Evolutionary conservation across 2,113 vertebrate genomes (phyloP), one percentile per base, ranked within the genome.

Genomic region (Zosterops japonicus): DNA sequence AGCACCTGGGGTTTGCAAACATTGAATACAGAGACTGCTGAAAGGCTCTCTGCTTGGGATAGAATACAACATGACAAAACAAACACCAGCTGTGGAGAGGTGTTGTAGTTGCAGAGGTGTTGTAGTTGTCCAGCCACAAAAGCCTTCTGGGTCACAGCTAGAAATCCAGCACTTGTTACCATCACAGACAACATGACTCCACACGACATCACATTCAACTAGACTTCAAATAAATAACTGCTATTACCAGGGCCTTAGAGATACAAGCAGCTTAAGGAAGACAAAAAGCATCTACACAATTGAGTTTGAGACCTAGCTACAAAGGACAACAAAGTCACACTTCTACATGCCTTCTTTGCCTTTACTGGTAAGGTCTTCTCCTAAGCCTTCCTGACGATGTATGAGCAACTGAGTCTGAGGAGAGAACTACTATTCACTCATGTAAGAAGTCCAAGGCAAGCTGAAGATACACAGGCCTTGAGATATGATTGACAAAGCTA

Each of bases 401-500:
- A 39, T 4, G 25, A 89, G 12, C 39, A 72, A 27, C 20, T 16
- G 28, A 49, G 15, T 12, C 23, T 33, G 24, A 6, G 5, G 11
- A 33, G 4, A 42, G 4, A 70, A 8, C 20, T 12, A 16, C 20
- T 41, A 14, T 13, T 59, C 15, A 4, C 52, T 41, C 0, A 1
- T 12, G 22, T 39, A 23, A 18, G 31, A 57, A 71, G 49, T 33
- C 29, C 46, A 71, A 90, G 63, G 36, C 9, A 67, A 82, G 25
- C 6, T 81, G 68, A 57, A 50, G 55, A 39, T 18, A 53, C 6
- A 41, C 8, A 56, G 53, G 19, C 11, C 52, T 56, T 7, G 8
- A 33, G 12, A 56, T 12, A 33, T 21, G 31, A 33, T 4, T 56
- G 53, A 21, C 31, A 56, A 56, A 56, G 53, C 19, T 56, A 33